Base-by-base conservation (phyloP, 2,113 vertebrate species). In the Neomonachus schauinslandi region DNA sequence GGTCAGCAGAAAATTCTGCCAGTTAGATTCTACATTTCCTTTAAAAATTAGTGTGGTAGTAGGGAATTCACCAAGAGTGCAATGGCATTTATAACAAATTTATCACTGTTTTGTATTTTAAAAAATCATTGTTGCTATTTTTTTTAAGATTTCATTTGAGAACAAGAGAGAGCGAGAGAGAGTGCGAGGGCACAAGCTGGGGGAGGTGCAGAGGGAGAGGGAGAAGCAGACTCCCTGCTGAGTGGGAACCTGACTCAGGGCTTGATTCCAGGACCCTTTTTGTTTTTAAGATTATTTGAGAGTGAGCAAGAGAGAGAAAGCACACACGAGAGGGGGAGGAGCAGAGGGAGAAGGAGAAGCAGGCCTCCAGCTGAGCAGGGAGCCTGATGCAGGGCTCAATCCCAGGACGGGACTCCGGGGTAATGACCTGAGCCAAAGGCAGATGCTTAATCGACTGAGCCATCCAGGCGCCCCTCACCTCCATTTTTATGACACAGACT, bases 21-120 rank as follows among this genome's bases (percentile, higher is more conserved):
- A 86, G 46, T 90, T 95, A 80, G 89, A 59, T 80, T 91, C 53
- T 96, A 24, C 11, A 80, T 90, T 39, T 80, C 61, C 55, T 96
- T 96, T 95, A 14, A 86, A 22, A 96, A 82, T 89, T 81, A 85
- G 24, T 80, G 49, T 74, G 55, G 46, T 74, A 67, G 36, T 13
- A 81, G 49, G 65, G 26, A 79, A 76, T 85, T 92, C 39, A 92
- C 42, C 61, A 63, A 63, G 26, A 94, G 21, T n/a, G 24, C 42
- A 53, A 19, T 74, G 63, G 31, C 22, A 59, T 89, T 89, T 55
- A 65, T 51, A 91, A 36, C 31, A 87, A 87, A 95, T 71, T 59
- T 79, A 67, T 89, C 24, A 51, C 15, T 81, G 5, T 90, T 96
- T 96, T 89, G 49, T 85, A 76, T 59, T 77, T 77, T 71, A 55